phyloP scores from a whole-genome alignment of 2,888 invertebrate genomes.

The Ormyrus nitidulus region DNA sequence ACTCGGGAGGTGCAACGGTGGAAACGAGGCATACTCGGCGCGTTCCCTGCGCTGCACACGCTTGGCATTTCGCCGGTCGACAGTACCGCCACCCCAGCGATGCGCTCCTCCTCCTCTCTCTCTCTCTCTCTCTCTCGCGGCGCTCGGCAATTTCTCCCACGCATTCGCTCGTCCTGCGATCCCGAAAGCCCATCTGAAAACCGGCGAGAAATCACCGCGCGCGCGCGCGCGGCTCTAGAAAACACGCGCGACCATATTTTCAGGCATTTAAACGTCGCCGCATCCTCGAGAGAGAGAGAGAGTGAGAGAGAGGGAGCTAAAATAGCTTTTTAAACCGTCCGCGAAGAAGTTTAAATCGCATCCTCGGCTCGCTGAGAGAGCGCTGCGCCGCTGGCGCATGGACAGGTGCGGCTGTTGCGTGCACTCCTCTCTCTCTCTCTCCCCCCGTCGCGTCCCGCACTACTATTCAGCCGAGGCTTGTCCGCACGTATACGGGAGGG shows the following conservation, averaged over 20 bases:
- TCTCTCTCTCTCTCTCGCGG: constrained; percentile 8
- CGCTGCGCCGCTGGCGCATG: constrained; percentile 8
- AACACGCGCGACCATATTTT: no score
- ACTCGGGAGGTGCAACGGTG: neutral
- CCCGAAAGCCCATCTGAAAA: neutral
- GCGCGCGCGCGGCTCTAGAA: neutral
- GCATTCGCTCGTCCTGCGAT: constrained; percentile 5
- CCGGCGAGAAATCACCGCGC: neutral
- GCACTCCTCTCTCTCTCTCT: neutral
- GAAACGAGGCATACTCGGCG: constrained; percentile 3
- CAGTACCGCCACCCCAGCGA: constrained; percentile 34
- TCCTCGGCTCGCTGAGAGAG: neutral
- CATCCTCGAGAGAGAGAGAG: no score
- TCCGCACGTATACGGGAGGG: neutral
- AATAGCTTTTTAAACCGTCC: no score
- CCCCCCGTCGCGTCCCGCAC: neutral
- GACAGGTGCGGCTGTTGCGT: constrained; percentile 53
- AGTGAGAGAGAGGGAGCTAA: no score
- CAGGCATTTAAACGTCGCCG: no score
- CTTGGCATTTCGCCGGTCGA: constrained; percentile 37
- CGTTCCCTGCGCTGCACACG: neutral
- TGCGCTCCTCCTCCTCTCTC: constrained; percentile 17
- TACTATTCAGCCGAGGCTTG: neutral
- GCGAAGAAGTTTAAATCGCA: no score
- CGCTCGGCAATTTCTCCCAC: neutral